Conservation (phyloP, 2,888 invertebrate species). For the Brachyptera putata region DNA sequence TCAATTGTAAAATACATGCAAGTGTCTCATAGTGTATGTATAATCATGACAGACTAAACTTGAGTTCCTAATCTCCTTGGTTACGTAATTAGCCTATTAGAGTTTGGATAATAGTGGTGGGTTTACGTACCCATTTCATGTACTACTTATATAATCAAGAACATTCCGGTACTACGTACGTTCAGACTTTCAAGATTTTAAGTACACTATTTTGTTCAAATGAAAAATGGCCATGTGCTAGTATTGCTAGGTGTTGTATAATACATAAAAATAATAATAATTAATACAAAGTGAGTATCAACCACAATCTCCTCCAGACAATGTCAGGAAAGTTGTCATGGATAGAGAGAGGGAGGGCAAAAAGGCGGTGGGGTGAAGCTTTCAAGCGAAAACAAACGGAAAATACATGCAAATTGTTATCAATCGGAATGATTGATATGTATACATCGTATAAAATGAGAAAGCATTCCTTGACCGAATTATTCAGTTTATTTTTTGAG, state of each 20-base stretch:
- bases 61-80: too few species aligned
- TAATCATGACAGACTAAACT: too few species aligned
- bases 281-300: slow-evolving; percentile 9
- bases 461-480: slow-evolving; percentile 18
- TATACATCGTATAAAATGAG: slow-evolving; percentile 14
- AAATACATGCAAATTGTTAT: too few species aligned
- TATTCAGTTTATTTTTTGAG: slow-evolving; percentile 19
- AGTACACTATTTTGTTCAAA: too few species aligned
- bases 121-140: too few species aligned
- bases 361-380: slow-evolving; percentile 34
- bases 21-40: slow-evolving; percentile 13
- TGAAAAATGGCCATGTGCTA: background rate
- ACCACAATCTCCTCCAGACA: slow-evolving; percentile 35
- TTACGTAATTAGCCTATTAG: too few species aligned
- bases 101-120: too few species aligned
- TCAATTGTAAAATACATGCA: slow-evolving; percentile 13
- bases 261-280: background rate
- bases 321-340: slow-evolving; percentile 37
- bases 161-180: too few species aligned
- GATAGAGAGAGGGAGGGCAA: slow-evolving; percentile 33
- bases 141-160: too few species aligned
- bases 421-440: background rate
- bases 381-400: slow-evolving; percentile 28
- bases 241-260: background rate
- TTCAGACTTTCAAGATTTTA: too few species aligned